A percentile compares a stretch with the other conserved stretches of the same genome.
Conservation (phyloP, 2,113 vertebrate species). For the Pteronura brasiliensis region DNA sequence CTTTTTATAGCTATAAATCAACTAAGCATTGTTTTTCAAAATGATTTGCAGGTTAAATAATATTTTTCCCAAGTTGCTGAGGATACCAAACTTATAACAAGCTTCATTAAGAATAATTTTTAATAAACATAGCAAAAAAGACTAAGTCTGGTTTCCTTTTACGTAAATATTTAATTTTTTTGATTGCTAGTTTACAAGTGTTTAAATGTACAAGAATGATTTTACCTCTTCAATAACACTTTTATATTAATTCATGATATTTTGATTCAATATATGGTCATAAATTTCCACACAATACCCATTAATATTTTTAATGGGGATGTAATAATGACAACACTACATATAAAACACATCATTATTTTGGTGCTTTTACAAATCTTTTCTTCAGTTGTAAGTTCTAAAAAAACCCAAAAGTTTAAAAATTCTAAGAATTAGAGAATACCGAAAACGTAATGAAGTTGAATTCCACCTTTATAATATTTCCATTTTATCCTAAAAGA, state of each 20-base stretch:
- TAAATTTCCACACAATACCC: constrained; percentile 68
- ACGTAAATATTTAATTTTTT: neutral
- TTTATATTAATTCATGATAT: constrained; percentile 53
- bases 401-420: neutral
- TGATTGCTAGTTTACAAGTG: constrained; percentile 61
- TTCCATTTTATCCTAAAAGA: constrained; percentile 47
- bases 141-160: constrained; percentile 50
- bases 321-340: neutral
- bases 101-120: constrained; percentile 28
- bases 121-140: constrained; percentile 39
- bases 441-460: constrained; percentile 50
- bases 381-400: constrained; percentile 52
- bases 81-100: constrained; percentile 43
- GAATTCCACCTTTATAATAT: constrained; percentile 52
- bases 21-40: constrained; percentile 42
- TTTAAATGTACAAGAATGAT: constrained; percentile 45
- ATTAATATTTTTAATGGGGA: constrained; percentile 44
- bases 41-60: constrained; percentile 11
- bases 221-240: neutral
- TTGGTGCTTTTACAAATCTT: constrained; percentile 57
- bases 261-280: constrained; percentile 61
- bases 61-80: neutral
- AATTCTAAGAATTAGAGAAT: constrained; percentile 64
- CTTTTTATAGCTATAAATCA: constrained; percentile 48
- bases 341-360: constrained; percentile 61